Base-by-base conservation (phyloP, 2,113 vertebrate species). In the Puma concolor region DNA sequence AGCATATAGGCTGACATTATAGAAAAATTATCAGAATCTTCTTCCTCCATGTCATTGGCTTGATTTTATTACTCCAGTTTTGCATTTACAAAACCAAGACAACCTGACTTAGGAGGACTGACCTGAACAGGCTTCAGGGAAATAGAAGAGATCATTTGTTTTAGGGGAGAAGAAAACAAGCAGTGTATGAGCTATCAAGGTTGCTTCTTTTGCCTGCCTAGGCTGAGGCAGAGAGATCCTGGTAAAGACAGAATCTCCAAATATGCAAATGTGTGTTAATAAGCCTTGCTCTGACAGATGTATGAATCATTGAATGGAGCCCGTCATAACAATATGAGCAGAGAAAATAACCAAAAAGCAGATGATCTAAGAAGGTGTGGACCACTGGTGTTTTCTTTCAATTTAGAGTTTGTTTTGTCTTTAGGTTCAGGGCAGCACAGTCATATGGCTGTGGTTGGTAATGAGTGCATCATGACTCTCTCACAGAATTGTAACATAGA, bases 361-460 rank as follows among this genome's bases (percentile, higher is more conserved):
- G 79, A 81, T 95, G 91, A 87, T 69, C 64, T 95, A 92, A 96
- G 74, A 94, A 89, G 80, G 83, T 69, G 95, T 97, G 87, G 95
- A 23, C 44, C 84, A 88, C 31, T 41, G 38, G 36, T 81, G 33
- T 88, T 94, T 97, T 87, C 19, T 94, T 84, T 96, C 36, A 48
- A 36, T 90, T 60, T 87, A 50, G n/a, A 89, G 29, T 72, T 81
- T 95, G 19, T 85, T 90, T 96, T 89, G 52, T 96, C 77, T 60
- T 74, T 50, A 84, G 6, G 7, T 80, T 31, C 27, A 84, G 25
- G 17, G 15, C 29, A 90, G 50, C 5, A 25, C 2, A 83, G 76
- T 71, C 52, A 63, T 29, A 33, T 41, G 76, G 16, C 71, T 94
- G 3, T 69, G 71, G 4, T 5, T 86, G 38, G 69, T 48, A 50